A percentile compares a stretch with the other conserved stretches of the same genome.
Evolutionary conservation across 2,888 invertebrate species (phyloP).

Genomic region (Orthosia gothica): DNA sequence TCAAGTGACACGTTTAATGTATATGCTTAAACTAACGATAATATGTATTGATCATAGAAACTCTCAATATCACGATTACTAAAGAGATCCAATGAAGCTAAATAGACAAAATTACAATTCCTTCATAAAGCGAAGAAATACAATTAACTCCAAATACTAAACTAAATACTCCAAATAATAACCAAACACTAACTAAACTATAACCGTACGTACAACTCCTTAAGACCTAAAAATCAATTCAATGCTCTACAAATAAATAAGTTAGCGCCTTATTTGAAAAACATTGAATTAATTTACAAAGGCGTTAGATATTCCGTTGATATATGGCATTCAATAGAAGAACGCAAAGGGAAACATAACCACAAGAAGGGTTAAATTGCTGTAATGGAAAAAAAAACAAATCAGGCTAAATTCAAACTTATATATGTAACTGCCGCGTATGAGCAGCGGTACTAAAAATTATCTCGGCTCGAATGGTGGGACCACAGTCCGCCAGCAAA

Average conservation of each 20-base stretch:
- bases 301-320: background rate
- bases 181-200: background rate
- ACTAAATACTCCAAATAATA: conserved; percentile 2
- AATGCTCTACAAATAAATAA: no score
- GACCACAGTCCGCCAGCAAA: background rate
- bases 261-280: no score
- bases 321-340: no score
- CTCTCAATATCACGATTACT: background rate
- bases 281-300: background rate
- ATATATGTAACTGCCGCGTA: background rate
- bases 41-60: background rate
- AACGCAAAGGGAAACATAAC: background rate
- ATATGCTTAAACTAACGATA: conserved; percentile 27
- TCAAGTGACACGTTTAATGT: background rate
- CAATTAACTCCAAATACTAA: background rate
- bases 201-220: background rate
- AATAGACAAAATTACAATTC: conserved; percentile 13
- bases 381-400: background rate
- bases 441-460: background rate
- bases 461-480: conserved; percentile 9
- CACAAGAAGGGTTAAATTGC: background rate
- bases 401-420: background rate
- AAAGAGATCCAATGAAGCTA: conserved; percentile 34
- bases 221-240: no score
- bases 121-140: background rate